Percentiles rank a stretch among this genome's conserved stretches.
Evolutionary conservation across 92 coral and sea anemone species (phyloP).

Genomic region (Hydrozoanthus gracilis): DNA sequence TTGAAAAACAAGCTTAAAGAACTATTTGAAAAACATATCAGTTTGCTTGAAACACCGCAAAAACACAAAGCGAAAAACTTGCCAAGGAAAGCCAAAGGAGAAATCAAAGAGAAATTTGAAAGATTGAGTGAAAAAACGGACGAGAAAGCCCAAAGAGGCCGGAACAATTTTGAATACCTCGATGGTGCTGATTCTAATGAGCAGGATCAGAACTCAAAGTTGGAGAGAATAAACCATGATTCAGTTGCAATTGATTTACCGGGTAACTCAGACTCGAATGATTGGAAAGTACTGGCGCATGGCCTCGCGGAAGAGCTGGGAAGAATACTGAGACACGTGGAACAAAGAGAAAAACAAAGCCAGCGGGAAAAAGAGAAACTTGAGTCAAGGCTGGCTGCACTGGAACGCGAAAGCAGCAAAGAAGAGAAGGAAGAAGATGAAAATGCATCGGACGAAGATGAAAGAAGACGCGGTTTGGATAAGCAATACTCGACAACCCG

Average conservation of each 20-base stretch:
- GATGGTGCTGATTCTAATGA: not conserved
- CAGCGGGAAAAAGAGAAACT: constrained; percentile 50
- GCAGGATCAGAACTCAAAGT: not conserved
- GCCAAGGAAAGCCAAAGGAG: not conserved
- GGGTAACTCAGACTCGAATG: constrained; percentile 30
- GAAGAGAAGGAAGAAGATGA: constrained; percentile 19
- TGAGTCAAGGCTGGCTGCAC: constrained; percentile 40
- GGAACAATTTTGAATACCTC: too few species aligned
- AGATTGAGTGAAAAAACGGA: not conserved
- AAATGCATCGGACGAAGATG: not conserved
- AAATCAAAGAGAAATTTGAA: not conserved
- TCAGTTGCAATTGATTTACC: not conserved
- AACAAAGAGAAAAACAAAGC: constrained; percentile 56
- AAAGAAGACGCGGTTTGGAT: constrained; percentile 30
- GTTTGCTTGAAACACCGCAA: not conserved
- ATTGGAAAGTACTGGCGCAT: constrained; percentile 63
- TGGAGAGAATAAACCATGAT: not conserved
- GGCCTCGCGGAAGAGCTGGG: constrained; percentile 55
- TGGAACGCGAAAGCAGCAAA: constrained; percentile 50
- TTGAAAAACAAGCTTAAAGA: not conserved
- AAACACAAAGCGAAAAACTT: not conserved
- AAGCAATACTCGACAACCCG: not conserved
- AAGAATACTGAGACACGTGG: constrained; percentile 58
- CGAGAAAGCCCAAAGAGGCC: not conserved
- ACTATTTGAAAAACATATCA: not conserved